phyloP scores from a whole-genome alignment of 2,113 vertebrate species.

The Oncorhynchus gorbuscha region DNA sequence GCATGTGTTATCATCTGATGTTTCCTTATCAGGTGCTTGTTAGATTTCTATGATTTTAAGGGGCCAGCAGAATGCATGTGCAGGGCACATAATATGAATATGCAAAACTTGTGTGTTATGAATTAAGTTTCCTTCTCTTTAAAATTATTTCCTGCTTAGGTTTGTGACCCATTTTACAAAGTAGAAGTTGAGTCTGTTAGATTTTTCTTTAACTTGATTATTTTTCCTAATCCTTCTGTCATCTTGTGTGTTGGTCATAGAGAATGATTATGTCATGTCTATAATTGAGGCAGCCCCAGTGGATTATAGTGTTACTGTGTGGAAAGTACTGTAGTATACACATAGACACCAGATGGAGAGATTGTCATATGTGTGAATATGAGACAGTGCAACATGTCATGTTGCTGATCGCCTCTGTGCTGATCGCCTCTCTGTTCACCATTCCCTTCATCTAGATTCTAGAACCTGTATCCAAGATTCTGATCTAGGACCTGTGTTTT shows the following conservation, averaged over 20 bases:
- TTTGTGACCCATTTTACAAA: conserved; percentile 8
- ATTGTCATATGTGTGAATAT: conserved; percentile 23
- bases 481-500: neutral
- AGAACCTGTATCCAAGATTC: neutral
- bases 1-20: conserved; percentile 33
- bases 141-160: conserved; percentile 9
- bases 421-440: neutral
- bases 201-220: conserved; percentile 11
- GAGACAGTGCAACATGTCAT: neutral
- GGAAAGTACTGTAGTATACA: neutral
- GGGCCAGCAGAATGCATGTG: conserved; percentile 68
- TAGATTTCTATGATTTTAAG: conserved; percentile 47
- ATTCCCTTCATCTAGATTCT: conserved; percentile 16
- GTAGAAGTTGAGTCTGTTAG: neutral
- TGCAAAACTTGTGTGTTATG: conserved; percentile 47
- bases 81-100: conserved; percentile 61
- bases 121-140: conserved; percentile 18
- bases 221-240: conserved; percentile 3
- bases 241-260: too few relatives aligned
- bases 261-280: neutral
- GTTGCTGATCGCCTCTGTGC: neutral
- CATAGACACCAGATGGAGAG: conserved; percentile 53
- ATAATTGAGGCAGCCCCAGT: neutral
- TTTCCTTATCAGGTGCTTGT: conserved; percentile 19
- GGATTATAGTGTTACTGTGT: neutral